Base-by-base conservation (phyloP, 2,113 vertebrate genomes). In the Alligator sinensis region DNA sequence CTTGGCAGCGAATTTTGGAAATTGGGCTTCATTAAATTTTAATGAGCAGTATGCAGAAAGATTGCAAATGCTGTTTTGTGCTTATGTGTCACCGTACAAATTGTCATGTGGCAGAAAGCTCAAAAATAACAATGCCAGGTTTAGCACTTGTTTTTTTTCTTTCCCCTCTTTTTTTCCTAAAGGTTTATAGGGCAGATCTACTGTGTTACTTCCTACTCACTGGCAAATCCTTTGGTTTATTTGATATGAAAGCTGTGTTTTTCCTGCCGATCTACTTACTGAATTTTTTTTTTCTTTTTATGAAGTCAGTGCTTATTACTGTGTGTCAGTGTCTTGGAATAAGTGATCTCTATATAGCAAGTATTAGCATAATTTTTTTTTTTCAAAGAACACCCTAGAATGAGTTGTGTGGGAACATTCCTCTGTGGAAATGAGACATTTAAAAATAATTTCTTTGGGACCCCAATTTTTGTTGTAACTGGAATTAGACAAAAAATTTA, bases 1-100 rank as follows among this genome's bases (percentile, higher is more conserved):
- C 82, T 95, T 97, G 90, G 88, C 91, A 94, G 75, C 62, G 91
- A 92, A 90, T 95, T 97, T 95, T 92, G 90, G 82, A 97, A 93
- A 90, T 77, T 86, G 80, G 74, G 30, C 76, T 96, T 96, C 92
- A 93, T 96, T 97, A 92, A 97, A 95, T 2, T 93, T 94, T 96
- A 96, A 97, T 94, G 82, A 96, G 90, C 84, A 58, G 77, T 80
- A 15, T 88, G 62, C 86, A 88, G 91, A 27, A 94, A 96, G 94
- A 76, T 63, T 94, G 77, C 66, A 94, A 96, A 91, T 94, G 90
- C 78, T 88, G 11, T 54, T 95, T 77, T 76, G 62, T 92, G 63
- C 34, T 95, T 92, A 93, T 93, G 76, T 89, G 89, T 92, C 92
- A 91, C 90, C 91, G 74, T 87, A 95, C 86, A 94, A 94, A 84